Conservation (phyloP, 2,797 vertebrate genomes). For the Clarias pachynema region DNA sequence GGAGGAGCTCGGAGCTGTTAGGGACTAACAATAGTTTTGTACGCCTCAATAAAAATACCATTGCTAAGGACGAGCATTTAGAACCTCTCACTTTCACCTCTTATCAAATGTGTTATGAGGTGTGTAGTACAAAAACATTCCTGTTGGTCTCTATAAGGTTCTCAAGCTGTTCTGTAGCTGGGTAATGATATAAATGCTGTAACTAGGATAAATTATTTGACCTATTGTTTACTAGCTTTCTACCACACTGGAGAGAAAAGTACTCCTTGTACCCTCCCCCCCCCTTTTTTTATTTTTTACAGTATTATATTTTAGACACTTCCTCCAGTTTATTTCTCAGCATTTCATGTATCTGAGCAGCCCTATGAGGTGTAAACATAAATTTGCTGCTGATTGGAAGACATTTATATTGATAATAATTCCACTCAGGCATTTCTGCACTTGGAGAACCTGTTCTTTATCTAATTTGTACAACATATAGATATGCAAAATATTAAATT, state of each 20-base stretch:
- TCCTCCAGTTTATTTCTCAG: not conserved
- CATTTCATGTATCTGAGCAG: not conserved
- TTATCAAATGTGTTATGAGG: not conserved
- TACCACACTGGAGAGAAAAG: not conserved
- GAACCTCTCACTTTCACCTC: not conserved
- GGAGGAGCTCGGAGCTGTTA: not conserved
- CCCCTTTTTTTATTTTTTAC: not conserved
- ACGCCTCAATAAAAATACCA: not conserved
- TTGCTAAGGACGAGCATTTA: not conserved
- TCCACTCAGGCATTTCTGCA: not conserved
- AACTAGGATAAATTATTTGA: not conserved
- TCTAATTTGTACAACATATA: not conserved
- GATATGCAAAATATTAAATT: not conserved
- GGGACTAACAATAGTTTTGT: not conserved
- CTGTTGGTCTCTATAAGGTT: not conserved
- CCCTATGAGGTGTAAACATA: not conserved
- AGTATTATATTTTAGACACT: not conserved
- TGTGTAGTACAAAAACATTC: not conserved
- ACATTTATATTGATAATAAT: not conserved
- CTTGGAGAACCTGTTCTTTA: not conserved
- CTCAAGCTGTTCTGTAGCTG: not conserved
- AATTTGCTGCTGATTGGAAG: not conserved
- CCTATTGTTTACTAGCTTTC: not conserved
- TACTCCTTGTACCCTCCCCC: no score
- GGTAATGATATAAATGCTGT: not conserved